Evolutionary conservation across 2,797 vertebrate species (phyloP).

Genomic region (Eutrigla gurnardus): DNA sequence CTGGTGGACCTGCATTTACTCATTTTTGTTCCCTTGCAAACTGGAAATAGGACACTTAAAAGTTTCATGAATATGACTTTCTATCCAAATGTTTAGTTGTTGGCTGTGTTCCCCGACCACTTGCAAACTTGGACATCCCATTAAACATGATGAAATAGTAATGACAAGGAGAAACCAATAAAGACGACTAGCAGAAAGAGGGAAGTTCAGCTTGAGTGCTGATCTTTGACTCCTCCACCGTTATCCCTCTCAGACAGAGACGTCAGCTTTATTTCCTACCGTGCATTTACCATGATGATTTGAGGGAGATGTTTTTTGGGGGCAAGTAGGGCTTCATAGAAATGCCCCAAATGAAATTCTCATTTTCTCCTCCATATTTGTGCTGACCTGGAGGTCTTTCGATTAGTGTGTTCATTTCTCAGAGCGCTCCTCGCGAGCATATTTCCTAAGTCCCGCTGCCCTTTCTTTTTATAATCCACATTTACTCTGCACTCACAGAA

Average conservation of each 20-base stretch:
- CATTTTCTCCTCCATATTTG: constrained; percentile 76
- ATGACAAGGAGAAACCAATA: constrained; percentile 61
- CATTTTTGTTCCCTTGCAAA: constrained; percentile 13
- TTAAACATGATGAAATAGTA: constrained; percentile 67
- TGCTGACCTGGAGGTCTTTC: constrained; percentile 76
- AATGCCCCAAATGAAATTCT: constrained; percentile 73
- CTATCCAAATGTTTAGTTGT: constrained; percentile 20
- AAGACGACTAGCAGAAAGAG: constrained; percentile 35
- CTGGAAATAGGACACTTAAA: constrained; percentile 43
- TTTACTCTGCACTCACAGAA: constrained; percentile 84
- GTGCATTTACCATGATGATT: constrained; percentile 64
- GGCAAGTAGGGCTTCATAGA: constrained; percentile 55
- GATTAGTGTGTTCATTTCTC: constrained; percentile 73
- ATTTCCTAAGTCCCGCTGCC: constrained; percentile 53
- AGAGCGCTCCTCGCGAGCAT: constrained; percentile 54
- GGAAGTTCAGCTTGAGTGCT: constrained; percentile 43
- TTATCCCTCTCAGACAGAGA: not conserved
- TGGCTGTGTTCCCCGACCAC: constrained; percentile 31
- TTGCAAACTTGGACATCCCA: constrained; percentile 32
- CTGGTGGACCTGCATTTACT: constrained; percentile 26
- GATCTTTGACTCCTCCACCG: constrained; percentile 19
- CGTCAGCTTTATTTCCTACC: constrained; percentile 35
- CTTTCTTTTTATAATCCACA: constrained; percentile 80
- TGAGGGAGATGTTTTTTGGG: constrained; percentile 35
- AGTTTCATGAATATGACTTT: constrained; percentile 54